These are phyloP conservation scores for Arrhamphus sclerolepis DNA, from an alignment of 2,797 vertebrate species.

Conservation along the genomic window DNA sequence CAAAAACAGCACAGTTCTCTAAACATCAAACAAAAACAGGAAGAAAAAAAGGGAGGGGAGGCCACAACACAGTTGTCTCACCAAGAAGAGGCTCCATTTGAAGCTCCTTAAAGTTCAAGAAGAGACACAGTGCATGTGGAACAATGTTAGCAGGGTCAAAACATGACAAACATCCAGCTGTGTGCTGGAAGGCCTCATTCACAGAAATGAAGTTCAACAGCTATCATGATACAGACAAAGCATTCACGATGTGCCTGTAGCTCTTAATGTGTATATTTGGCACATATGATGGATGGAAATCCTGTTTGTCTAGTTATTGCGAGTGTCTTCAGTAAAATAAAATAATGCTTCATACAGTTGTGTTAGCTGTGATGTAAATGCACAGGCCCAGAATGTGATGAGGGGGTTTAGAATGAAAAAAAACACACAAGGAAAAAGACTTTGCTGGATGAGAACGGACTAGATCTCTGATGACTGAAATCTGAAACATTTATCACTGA, in stretches of 20 bases:
- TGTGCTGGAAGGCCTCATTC: conserved; percentile 10
- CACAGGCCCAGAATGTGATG: too few relatives aligned
- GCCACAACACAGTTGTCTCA: conserved; percentile 76
- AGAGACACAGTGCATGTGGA: conserved; percentile 71
- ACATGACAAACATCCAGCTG: conserved; percentile 32
- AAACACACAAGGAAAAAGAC: too few relatives aligned
- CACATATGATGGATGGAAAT: too few relatives aligned
- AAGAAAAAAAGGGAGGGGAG: conserved; percentile 36
- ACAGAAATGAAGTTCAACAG: background rate
- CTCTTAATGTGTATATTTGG: too few relatives aligned
- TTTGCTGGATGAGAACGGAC: too few relatives aligned
- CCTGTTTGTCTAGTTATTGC: too few relatives aligned
- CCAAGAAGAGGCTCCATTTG: conserved; percentile 74
- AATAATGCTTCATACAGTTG: too few relatives aligned
- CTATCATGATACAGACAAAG: too few relatives aligned
- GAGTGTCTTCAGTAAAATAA: too few relatives aligned
- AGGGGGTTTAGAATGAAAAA: too few relatives aligned
- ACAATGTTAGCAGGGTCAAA: conserved; percentile 62
- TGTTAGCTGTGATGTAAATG: too few relatives aligned
- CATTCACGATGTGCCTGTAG: too few relatives aligned
- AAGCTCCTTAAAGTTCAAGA: conserved; percentile 74
- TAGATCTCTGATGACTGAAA: background rate
- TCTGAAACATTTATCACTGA: background rate
- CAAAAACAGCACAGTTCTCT: conserved; percentile 36
- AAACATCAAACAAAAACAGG: conserved; percentile 46